A percentile compares a stretch with the other conserved stretches of the same genome.
Conservation (phyloP, 2,797 vertebrate genomes). For the Xenopus petersii region DNA sequence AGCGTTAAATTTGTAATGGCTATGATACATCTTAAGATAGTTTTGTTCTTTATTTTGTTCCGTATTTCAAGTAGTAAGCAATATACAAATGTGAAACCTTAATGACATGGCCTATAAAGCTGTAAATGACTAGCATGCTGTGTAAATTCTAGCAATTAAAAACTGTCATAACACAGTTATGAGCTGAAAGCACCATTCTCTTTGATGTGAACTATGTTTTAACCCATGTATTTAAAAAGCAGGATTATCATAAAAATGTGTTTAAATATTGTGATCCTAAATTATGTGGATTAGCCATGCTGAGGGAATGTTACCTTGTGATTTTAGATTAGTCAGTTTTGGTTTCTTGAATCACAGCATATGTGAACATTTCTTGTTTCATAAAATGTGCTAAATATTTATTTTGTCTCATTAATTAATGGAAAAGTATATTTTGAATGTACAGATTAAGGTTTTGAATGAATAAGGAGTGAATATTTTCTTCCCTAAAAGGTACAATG, state of each 20-base stretch:
- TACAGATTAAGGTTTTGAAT: not conserved
- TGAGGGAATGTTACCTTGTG: slow-evolving; percentile 42
- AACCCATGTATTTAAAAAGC: slow-evolving; percentile 38
- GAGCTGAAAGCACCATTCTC: slow-evolving; percentile 33
- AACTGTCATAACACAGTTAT: slow-evolving; percentile 41
- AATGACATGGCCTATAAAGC: slow-evolving; percentile 2
- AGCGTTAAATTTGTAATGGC: not conserved
- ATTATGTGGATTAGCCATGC: slow-evolving; percentile 46
- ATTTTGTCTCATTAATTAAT: slow-evolving; percentile 32
- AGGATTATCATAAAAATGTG: slow-evolving; percentile 44
- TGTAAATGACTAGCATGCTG: slow-evolving; percentile 36
- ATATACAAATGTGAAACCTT: not conserved
- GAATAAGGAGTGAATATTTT: not conserved
- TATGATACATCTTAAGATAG: not conserved
- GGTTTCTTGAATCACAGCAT: slow-evolving; percentile 37
- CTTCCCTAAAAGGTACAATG: too few relatives aligned
- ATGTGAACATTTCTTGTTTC: slow-evolving; percentile 37
- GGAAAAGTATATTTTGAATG: slow-evolving; percentile 4
- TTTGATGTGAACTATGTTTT: slow-evolving; percentile 43
- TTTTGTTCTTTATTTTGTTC: not conserved
- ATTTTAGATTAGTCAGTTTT: slow-evolving; percentile 42
- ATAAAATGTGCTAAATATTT: slow-evolving; percentile 43
- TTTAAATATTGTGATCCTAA: slow-evolving; percentile 45
- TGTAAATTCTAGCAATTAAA: slow-evolving; percentile 40
- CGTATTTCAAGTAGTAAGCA: slow-evolving; percentile 8